Conservation (phyloP, 1,140 invertebrate genomes). For the Orchestia grillus region DNA sequence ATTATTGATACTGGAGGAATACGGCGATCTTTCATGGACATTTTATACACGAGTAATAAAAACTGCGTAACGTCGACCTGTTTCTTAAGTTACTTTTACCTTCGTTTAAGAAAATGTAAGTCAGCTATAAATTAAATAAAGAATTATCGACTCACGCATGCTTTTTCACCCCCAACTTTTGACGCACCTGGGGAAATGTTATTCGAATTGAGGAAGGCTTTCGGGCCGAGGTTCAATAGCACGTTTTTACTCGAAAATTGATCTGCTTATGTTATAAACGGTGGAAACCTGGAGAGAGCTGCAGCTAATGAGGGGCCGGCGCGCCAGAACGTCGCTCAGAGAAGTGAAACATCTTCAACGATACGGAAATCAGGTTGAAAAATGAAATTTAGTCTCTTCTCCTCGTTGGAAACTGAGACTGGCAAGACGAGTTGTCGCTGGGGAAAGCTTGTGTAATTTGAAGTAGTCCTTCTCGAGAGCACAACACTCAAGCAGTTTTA, state of each 20-base stretch:
- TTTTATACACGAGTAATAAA: no score
- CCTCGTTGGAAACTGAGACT: not conserved
- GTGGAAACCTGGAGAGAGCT: not conserved
- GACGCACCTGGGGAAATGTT: no score
- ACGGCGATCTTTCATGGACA: no score
- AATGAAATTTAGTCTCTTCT: not conserved
- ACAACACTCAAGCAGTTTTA: slow-evolving; percentile 42
- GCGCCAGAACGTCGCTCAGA: not conserved
- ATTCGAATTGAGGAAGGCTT: no score
- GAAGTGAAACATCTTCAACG: not conserved
- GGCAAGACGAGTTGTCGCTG: not conserved
- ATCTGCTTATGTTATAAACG: not conserved
- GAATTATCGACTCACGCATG: no score
- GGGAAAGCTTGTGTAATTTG: slow-evolving; percentile 34
- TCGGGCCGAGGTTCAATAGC: no score
- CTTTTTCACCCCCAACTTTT: no score
- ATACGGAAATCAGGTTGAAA: not conserved
- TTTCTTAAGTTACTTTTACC: no score
- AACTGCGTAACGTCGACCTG: no score
- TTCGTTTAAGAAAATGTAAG: no score
- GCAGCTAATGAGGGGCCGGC: not conserved
- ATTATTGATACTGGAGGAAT: no score
- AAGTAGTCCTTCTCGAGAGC: slow-evolving; percentile 50
- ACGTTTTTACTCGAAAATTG: not conserved
- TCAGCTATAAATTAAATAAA: no score